Conservation (phyloP, 1,140 invertebrate genomes). For the Laupala kohalensis region DNA sequence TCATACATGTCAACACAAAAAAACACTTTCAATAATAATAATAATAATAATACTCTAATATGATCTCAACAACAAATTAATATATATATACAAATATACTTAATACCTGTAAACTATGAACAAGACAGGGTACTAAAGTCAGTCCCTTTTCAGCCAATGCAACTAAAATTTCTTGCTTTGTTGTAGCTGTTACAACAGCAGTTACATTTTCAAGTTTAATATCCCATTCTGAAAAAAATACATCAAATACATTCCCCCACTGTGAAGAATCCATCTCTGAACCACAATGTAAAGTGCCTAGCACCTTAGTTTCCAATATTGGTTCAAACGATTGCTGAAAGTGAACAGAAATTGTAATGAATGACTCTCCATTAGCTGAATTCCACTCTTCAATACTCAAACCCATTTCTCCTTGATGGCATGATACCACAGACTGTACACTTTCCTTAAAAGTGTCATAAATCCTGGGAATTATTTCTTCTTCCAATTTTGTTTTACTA, state of each 20-base stretch:
- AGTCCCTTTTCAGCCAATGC: constrained; percentile 28
- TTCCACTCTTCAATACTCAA: constrained; percentile 36
- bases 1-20: too few species aligned
- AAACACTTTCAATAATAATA: too few species aligned
- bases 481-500: constrained; percentile 33
- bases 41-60: too few species aligned
- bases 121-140: constrained; percentile 32
- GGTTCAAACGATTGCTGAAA: constrained; percentile 30
- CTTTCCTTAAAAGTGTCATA: constrained; percentile 32
- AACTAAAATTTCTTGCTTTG: constrained; percentile 24
- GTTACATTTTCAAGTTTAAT: constrained; percentile 31
- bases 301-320: constrained; percentile 25
- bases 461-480: constrained; percentile 35
- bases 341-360: constrained; percentile 32
- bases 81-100: too few species aligned
- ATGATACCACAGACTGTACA: constrained; percentile 26
- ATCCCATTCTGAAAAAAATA: constrained; percentile 31
- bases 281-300: constrained; percentile 14
- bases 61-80: too few species aligned
- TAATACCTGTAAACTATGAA: constrained; percentile 32
- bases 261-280: constrained; percentile 17
- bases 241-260: constrained; percentile 29
- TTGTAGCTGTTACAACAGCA: constrained; percentile 30
- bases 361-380: constrained; percentile 30
- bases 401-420: constrained; percentile 26